A percentile compares a stretch with the other conserved stretches of the same genome.
Conservation (phyloP, 2,113 vertebrate species). For the Gnathonemus echidnorhynchus region DNA sequence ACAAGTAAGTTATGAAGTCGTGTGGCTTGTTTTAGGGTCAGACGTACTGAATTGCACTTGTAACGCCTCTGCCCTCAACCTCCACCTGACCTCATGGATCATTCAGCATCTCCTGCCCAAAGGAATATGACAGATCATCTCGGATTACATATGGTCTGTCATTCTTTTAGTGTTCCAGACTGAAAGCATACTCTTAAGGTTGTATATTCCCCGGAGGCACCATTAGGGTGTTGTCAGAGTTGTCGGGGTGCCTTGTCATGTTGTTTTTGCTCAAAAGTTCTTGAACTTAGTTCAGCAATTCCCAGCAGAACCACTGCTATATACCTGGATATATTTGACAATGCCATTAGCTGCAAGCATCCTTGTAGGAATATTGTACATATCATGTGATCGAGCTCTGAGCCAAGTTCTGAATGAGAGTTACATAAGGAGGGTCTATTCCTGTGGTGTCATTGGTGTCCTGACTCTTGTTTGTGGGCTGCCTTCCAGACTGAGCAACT, state of each 20-base stretch:
- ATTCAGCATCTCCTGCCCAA: not conserved
- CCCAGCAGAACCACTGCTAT: not conserved
- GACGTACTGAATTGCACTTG: not conserved
- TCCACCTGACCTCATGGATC: not conserved
- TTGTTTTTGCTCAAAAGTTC: not conserved
- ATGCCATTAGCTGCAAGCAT: not conserved
- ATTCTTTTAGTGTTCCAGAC: not conserved
- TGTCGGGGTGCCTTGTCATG: not conserved
- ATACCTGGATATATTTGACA: not conserved
- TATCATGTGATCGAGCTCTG: not conserved
- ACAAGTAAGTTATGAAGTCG: slow-evolving; percentile 68
- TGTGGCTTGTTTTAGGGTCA: not conserved
- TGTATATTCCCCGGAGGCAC: not conserved
- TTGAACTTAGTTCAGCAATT: not conserved
- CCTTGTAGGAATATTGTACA: not conserved
- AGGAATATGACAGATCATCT: not conserved
- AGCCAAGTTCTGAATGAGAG: not conserved
- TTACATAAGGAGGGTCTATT: not conserved
- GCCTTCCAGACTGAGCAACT: slow-evolving; percentile 64
- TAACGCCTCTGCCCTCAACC: not conserved
- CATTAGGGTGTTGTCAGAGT: not conserved
- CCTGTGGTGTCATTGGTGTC: not conserved
- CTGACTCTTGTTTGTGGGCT: not conserved
- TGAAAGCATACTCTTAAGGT: not conserved
- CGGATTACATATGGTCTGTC: not conserved